A percentile compares a stretch with the other conserved stretches of the same genome.
Evolutionary conservation across 2,888 invertebrate species (phyloP).

Genomic region (Apamea epomidion): DNA sequence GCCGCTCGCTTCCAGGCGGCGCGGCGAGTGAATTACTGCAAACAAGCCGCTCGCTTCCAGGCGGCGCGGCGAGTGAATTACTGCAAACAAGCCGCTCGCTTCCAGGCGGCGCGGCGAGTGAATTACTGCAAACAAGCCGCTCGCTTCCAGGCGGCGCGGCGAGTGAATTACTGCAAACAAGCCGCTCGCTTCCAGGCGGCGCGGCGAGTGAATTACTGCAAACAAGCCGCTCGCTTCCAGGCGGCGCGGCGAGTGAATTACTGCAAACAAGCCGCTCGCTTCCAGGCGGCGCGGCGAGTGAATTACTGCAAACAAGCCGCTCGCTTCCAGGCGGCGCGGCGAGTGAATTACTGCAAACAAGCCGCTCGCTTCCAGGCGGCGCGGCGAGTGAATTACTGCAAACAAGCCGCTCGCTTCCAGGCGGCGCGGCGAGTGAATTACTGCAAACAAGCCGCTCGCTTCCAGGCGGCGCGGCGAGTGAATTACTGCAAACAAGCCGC

Average conservation of each 20-base stretch:
- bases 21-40: slow-evolving; percentile 23
- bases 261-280: too few species aligned
- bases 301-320: slow-evolving; percentile 31
- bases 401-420: background rate
- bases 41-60: background rate
- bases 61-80: slow-evolving; percentile 13
- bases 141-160: background rate
- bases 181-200: background rate
- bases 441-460: too few species aligned
- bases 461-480: background rate
- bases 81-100: too few species aligned
- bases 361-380: background rate
- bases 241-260: slow-evolving; percentile 13
- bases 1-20: background rate
- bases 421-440: slow-evolving; percentile 13
- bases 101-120: background rate
- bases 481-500: slow-evolving; percentile 31
- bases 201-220: slow-evolving; percentile 23
- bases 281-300: background rate
- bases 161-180: slow-evolving; percentile 29
- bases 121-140: slow-evolving; percentile 31
- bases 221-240: background rate
- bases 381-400: slow-evolving; percentile 23
- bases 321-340: background rate
- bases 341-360: slow-evolving; percentile 29